Evolutionary conservation across 2,888 invertebrate species (phyloP), one percentile per base, ranked within the genome.

Genomic region (Teleiodes luculella): DNA sequence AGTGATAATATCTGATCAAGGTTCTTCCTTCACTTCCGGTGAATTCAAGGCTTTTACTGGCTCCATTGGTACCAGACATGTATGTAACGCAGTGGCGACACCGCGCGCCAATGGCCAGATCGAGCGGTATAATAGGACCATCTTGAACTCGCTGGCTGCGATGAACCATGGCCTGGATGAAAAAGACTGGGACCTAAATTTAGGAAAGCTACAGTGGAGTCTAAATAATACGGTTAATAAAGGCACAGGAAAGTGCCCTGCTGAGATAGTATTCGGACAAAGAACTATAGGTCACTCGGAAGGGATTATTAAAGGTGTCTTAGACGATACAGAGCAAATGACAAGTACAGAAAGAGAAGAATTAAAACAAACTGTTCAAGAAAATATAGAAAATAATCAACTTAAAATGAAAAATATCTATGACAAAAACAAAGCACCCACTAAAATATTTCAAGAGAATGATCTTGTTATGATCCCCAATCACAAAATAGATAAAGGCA

Each of bases 381-480:
- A 47, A 2, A 54, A 31, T 8, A 54, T 54, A 35, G 37, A 48
- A 24, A 13, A 41, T 36, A 14, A 57, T 54, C 53, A 56, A 56
- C 6, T 10, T 18, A 36, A 43, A n/a, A n/a, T n/a, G n/a, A n/a
- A n/a, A n/a, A n/a, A n/a, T n/a, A n/a, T n/a, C n/a, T n/a, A n/a
- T n/a, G 56, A 56, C 13, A 48, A 56, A 45, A 50, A 30, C 0
- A 30, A 50, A 24, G 51, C 47, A 11, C 47, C 47, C 5, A 45
- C 55, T 0, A 51, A 47, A 36, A 1, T 37, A 10, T 55, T 37
- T 39, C 37, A 49, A 11, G 30, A 47, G 30, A 56, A 41, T 5
- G 59, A 62, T 52, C 45, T 62, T 1, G 59, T 62, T 1, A 61
- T 58, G 56, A 55, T 61, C 8, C 55, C 56, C 1, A 60, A 59